Base-by-base conservation (phyloP, 2,888 invertebrate genomes). In the Heliconius hortense region DNA sequence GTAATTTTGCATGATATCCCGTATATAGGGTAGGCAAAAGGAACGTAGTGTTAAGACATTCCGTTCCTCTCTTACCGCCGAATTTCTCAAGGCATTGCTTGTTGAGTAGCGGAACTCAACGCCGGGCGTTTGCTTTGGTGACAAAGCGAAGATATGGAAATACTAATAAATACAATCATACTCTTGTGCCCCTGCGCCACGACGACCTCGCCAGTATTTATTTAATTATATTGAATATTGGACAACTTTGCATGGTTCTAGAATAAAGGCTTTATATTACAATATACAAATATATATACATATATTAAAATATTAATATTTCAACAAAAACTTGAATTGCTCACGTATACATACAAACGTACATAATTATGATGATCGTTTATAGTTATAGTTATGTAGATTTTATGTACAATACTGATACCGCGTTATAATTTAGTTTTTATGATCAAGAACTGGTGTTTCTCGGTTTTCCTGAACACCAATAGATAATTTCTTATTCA, bases 391-490 rank as follows among this genome's bases (percentile, higher is more conserved):
- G 53, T 53, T 28, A 31, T n/a, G 48, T 53, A 18, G 7, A 69
- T 31, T 56, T 31, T 56, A 69, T 56, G 28, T 68, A 53, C 21
- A 13, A 48, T 48, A 48, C 48, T 5, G n/a, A 28, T 48, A 28
- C 10, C 26, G 35, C n/a, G 64, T 35, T 67, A 48, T 67, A 67
- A 43, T 67, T 48, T 28, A 18, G 21, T 67, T 67, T 67, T 43
- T 48, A 53, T 26, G 28, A 53, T 5, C 68, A 56, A 56, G 31
- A 31, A 69, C 28, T 28, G 13, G 8, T 53, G 69, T 56, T 68
- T 56, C 13, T 69, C 7, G 66, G 66, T 66, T 66, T 66, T 66
- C 39, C 66, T 39, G 24, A 66, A 66, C 66, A 24, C 24, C 66
- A 66, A 66, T 66, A 66, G 66, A 66, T 66, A 39, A 39, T 66